Conservation (phyloP, 2,113 vertebrate genomes). For the Rhegmatorhina hoffmannsi region DNA sequence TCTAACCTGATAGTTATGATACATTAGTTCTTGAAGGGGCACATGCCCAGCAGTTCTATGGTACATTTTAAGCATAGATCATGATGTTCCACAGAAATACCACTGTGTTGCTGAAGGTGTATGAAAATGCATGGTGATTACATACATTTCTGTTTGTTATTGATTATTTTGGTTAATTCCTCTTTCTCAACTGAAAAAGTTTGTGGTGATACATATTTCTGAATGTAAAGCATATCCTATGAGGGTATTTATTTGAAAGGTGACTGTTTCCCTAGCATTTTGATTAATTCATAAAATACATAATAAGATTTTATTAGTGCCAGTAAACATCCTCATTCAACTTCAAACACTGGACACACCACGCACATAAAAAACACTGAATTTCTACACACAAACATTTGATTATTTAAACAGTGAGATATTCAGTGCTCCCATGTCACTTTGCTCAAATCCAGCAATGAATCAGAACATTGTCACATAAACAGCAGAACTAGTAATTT, state of each 20-base stretch:
- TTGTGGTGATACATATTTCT: not conserved
- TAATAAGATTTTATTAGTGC: not conserved
- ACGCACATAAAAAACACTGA: not conserved
- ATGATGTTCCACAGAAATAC: not conserved
- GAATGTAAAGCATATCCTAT: not conserved
- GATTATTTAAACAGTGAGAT: not conserved
- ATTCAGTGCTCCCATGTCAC: not conserved
- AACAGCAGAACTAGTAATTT: not conserved
- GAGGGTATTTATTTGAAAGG: not conserved
- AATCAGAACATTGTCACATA: not conserved
- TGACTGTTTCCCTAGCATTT: not conserved
- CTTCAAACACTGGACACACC: not conserved
- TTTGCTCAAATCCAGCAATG: not conserved
- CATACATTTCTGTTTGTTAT: not conserved
- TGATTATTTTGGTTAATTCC: not conserved
- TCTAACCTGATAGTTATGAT: not conserved
- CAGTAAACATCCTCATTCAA: not conserved
- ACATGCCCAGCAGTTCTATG: not conserved
- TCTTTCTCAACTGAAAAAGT: not conserved
- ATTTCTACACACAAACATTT: not conserved
- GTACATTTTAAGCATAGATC: not conserved
- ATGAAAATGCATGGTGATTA: not conserved
- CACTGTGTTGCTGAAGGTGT: not conserved
- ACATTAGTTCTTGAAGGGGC: not conserved
- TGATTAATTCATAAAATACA: not conserved